Evolutionary conservation across 2,797 vertebrate genomes (phyloP), one percentile per base, ranked within the genome.

Genomic region (Chrosomus eos): DNA sequence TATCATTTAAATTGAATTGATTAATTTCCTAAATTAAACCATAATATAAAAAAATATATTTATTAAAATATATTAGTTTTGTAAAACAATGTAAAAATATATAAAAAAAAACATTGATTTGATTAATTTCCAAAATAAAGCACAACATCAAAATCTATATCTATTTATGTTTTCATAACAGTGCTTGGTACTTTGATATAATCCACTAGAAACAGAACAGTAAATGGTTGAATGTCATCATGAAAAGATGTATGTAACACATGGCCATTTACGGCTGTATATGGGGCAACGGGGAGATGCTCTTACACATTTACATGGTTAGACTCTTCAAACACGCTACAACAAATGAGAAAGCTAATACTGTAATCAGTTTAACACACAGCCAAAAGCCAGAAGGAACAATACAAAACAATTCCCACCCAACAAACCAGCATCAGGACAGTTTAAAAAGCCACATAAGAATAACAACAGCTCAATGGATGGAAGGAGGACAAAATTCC

Each of bases 141-240:
- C 11, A 26, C 11, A 60, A 1, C 11, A 14, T 60, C 1, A 33
- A 7, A 66, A 9, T 33, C 8, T 2, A 2, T 33, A 21, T 2
- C 21, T 36, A 36, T 67, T 64, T 36, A 66, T 7, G 28, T 31
- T 18, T 31, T 14, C 10, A 38, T 23, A 10, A 23, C 23, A 58
- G 4, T 58, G 55, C 21, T 55, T 64, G 26, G 14, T 45, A 53
- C 3, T 67, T 36, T 53, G 28, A 33, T 14, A 7, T 84, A 77
- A 87, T 87, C 84, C 87, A 90, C 89, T 85, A 89, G 89, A 92
- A 90, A 88, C 77, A 76, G 86, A 10, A 36, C 18, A 23, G 9
- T 33, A 79, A 7, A 79, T 48, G 66, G n/a, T 28, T 76, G 55
- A 60, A 45, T 55, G 28, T 36, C 23, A 45, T 16, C 40, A 73